These are phyloP conservation scores for Euzetes globulus DNA, from an alignment of 2,888 invertebrate species.

Conservation along the genomic window DNA sequence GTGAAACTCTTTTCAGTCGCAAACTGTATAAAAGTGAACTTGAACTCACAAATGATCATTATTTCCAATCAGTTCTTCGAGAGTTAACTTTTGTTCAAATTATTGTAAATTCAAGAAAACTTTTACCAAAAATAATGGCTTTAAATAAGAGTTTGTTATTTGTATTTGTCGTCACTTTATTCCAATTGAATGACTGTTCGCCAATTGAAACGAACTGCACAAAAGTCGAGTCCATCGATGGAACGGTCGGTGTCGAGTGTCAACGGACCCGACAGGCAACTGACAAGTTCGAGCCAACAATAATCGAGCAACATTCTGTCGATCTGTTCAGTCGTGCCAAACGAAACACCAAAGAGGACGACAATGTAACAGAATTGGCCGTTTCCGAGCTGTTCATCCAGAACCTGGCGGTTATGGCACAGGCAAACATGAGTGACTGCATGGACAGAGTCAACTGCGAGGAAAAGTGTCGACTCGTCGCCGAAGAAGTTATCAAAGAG, in stretches of 20 bases:
- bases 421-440: slow-evolving; percentile 33
- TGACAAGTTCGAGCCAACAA: background rate
- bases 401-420: slow-evolving; percentile 28
- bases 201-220: slow-evolving; percentile 20
- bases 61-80: background rate
- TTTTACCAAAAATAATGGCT: background rate
- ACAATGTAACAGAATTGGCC: background rate
- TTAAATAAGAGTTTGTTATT: background rate
- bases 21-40: slow-evolving; percentile 9
- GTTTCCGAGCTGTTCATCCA: slow-evolving; percentile 32
- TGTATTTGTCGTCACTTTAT: background rate
- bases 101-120: background rate
- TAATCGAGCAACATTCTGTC: background rate
- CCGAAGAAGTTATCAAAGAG: background rate
- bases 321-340: slow-evolving; percentile 5
- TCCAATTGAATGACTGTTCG: background rate
- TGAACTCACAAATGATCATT: background rate
- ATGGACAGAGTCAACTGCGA: slow-evolving; percentile 30
- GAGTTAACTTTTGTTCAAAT: background rate
- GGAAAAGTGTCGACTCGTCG: slow-evolving; percentile 27
- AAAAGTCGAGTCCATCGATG: slow-evolving; percentile 2
- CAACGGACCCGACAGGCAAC: background rate
- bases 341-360: background rate
- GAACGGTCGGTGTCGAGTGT: slow-evolving; percentile 8
- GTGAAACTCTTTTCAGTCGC: background rate